Percentiles rank a stretch among this genome's conserved stretches.
phyloP scores from a whole-genome alignment of 2,888 invertebrate species.

The Choristoneura rosaceana region DNA sequence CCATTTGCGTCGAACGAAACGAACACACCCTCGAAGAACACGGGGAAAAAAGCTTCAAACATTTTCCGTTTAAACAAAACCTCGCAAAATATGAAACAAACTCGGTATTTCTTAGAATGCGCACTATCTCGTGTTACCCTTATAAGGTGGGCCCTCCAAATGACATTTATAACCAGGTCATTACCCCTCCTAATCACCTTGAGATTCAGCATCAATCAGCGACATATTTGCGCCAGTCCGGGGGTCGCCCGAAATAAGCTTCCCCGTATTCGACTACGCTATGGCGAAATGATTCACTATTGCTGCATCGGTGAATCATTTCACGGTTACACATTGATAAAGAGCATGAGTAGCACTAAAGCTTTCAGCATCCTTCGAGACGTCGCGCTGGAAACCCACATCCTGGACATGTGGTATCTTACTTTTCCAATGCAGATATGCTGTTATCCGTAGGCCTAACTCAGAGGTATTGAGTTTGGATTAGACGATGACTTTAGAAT shows the following conservation, averaged over 20 bases:
- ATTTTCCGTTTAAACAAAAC: not conserved
- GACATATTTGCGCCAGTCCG: constrained; percentile 23
- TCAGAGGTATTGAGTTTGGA: too few species aligned
- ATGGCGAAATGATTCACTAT: constrained; percentile 13
- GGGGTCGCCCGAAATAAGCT: constrained; percentile 33
- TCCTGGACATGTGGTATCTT: not conserved
- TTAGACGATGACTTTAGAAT: too few species aligned
- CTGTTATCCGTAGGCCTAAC: not conserved
- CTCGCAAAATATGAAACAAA: not conserved
- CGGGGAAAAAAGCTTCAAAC: not conserved
- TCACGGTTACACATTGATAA: not conserved
- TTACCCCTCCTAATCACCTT: constrained; percentile 36
- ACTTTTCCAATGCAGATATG: not conserved
- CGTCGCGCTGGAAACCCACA: not conserved
- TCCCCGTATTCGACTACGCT: not conserved
- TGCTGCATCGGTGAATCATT: constrained; percentile 8
- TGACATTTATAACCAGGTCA: constrained; percentile 20
- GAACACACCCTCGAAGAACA: not conserved
- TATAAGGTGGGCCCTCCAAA: constrained; percentile 10
- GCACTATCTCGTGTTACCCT: not conserved
- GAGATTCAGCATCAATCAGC: constrained; percentile 34
- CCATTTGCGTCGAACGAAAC: not conserved
- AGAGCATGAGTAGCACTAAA: not conserved
- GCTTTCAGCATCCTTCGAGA: not conserved
- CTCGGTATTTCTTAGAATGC: not conserved